These are phyloP conservation scores for Salminus brasiliensis DNA, from an alignment of 2,113 vertebrate species.

Conservation along the genomic window DNA sequence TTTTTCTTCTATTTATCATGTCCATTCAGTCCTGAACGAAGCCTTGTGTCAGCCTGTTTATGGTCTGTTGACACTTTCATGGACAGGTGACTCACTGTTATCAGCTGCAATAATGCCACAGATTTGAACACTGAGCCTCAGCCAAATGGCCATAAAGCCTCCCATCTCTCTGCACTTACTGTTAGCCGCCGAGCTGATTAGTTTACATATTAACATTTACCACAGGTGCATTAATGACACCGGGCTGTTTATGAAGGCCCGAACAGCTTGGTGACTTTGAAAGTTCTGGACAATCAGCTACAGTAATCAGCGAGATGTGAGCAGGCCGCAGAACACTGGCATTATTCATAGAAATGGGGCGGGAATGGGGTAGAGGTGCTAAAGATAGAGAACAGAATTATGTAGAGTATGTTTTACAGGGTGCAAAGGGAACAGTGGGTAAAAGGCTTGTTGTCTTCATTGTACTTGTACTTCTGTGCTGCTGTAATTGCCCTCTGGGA, in stretches of 20 bases:
- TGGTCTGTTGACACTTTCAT: not conserved
- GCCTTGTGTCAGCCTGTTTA: not conserved
- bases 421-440: no score
- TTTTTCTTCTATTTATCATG: not conserved
- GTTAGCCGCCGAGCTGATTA: not conserved
- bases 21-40: not conserved
- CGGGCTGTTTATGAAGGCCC: not conserved
- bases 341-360: not conserved
- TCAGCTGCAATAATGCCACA: not conserved
- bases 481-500: no score
- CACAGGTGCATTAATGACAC: not conserved
- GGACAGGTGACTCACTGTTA: not conserved
- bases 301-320: not conserved
- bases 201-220: slow-evolving; percentile 17
- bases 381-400: no score
- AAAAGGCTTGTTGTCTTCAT: no score
- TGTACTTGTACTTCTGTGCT: no score
- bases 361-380: not conserved
- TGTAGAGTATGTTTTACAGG: no score
- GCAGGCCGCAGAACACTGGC: no score
- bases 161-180: not conserved
- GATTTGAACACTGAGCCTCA: not conserved
- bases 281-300: not conserved
- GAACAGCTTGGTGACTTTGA: not conserved
- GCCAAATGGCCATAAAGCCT: not conserved